Evolutionary conservation across 2,888 invertebrate genomes (phyloP).

Genomic region (Digitonthophagus gazella): DNA sequence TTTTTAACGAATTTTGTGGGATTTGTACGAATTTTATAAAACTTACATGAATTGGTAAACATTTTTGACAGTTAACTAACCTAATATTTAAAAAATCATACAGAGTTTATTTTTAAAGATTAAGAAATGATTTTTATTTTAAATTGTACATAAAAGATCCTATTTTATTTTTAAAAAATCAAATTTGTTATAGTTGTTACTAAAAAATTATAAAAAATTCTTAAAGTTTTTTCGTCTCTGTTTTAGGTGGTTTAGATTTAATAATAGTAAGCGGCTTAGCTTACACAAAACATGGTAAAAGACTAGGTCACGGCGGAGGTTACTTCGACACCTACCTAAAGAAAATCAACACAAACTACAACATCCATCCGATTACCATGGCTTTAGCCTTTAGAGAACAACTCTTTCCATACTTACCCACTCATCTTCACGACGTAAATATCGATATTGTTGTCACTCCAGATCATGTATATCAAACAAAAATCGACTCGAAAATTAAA

Average conservation of each 20-base stretch:
- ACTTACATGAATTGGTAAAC: no score
- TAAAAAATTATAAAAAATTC: background rate
- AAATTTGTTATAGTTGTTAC: no score
- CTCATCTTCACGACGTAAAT: constrained; percentile 66
- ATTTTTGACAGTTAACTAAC: no score
- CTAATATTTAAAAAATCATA: no score
- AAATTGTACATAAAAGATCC: no score
- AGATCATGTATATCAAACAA: background rate
- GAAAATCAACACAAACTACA: constrained; percentile 31
- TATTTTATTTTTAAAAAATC: no score
- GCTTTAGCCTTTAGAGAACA: constrained; percentile 83
- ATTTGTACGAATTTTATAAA: no score
- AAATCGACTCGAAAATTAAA: no score
- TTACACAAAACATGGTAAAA: constrained; percentile 70
- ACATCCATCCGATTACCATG: constrained; percentile 52
- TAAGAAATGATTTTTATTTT: no score
- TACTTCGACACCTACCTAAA: constrained; percentile 85
- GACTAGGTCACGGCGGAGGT: constrained; percentile 87
- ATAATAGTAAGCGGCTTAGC: constrained; percentile 91
- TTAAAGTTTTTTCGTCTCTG: constrained; percentile 31
- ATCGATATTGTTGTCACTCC: constrained; percentile 68
- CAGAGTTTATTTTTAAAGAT: no score
- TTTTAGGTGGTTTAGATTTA: constrained; percentile 77
- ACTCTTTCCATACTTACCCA: constrained; percentile 70
- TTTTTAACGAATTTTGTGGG: no score